Conservation (phyloP, 2,888 invertebrate genomes). For the Cephus pulcher region DNA sequence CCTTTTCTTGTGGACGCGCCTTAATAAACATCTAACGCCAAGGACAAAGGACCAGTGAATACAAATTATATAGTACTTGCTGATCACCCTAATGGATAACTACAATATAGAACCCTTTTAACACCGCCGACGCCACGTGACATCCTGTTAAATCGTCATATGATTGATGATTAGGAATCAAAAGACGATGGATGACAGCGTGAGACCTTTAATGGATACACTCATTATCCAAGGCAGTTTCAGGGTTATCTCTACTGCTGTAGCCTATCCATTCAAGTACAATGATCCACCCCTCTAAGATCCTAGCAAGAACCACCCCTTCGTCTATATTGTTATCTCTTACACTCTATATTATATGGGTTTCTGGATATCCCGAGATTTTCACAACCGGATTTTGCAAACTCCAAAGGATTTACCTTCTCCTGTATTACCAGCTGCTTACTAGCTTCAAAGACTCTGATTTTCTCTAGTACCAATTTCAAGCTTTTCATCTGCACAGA, state of each 20-base stretch:
- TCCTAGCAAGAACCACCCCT: not conserved
- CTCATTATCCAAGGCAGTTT: constrained; percentile 5
- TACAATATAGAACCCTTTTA: constrained; percentile 9
- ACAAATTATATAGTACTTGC: not conserved
- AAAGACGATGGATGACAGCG: not conserved
- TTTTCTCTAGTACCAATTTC: not conserved
- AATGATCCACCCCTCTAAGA: not conserved
- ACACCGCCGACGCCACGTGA: constrained; percentile 11
- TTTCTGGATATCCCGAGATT: not conserved
- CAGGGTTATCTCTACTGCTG: not conserved
- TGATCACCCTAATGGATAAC: constrained; percentile 24
- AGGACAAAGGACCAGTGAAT: not conserved
- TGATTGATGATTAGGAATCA: constrained; percentile 15
- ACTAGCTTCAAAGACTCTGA: not conserved
- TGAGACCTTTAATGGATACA: constrained; percentile 1
- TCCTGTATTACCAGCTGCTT: not conserved
- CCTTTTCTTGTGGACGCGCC: not conserved
- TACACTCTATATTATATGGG: not conserved
- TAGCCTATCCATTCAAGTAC: not conserved
- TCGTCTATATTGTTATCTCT: not conserved
- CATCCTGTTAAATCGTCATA: constrained; percentile 17
- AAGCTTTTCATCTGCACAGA: not conserved
- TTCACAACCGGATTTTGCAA: not conserved
- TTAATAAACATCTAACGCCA: not conserved
- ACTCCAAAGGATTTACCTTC: not conserved